A percentile compares a stretch with the other conserved stretches of the same genome.
These are phyloP conservation scores for Pitta sordida DNA, from an alignment of 2,113 vertebrate species.

Conservation along the genomic window DNA sequence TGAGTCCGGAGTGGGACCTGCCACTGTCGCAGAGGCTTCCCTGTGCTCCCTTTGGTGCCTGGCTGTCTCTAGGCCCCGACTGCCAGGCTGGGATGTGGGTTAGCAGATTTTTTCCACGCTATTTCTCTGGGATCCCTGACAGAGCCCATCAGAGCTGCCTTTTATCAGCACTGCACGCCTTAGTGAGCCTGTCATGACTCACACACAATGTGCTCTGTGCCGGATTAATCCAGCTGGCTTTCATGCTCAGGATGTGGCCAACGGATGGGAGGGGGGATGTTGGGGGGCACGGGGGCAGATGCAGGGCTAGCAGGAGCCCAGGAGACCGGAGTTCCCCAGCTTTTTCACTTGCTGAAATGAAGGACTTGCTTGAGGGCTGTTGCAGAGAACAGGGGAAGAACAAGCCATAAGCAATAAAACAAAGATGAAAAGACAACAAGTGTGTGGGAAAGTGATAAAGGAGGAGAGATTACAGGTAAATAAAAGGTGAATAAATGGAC, in stretches of 20 bases:
- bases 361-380: background rate
- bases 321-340: background rate
- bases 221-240: conserved; percentile 78
- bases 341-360: background rate
- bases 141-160: conserved; percentile 77
- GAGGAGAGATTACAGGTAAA: conserved; percentile 14
- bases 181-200: conserved; percentile 84
- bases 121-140: conserved; percentile 65
- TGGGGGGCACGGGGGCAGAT: background rate
- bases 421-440: background rate
- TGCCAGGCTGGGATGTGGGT: conserved; percentile 53
- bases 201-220: conserved; percentile 84
- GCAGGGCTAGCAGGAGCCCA: rapidly evolving
- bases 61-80: background rate
- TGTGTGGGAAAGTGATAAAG: background rate
- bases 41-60: background rate
- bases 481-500: background rate
- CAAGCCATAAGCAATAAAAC: background rate
- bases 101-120: conserved; percentile 57
- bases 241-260: conserved; percentile 55
- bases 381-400: background rate
- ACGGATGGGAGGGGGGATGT: background rate
- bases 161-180: conserved; percentile 82
- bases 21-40: background rate
- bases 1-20: background rate